Base-by-base conservation (phyloP, 2,113 vertebrate genomes). In the Dryoscopus gambensis region DNA sequence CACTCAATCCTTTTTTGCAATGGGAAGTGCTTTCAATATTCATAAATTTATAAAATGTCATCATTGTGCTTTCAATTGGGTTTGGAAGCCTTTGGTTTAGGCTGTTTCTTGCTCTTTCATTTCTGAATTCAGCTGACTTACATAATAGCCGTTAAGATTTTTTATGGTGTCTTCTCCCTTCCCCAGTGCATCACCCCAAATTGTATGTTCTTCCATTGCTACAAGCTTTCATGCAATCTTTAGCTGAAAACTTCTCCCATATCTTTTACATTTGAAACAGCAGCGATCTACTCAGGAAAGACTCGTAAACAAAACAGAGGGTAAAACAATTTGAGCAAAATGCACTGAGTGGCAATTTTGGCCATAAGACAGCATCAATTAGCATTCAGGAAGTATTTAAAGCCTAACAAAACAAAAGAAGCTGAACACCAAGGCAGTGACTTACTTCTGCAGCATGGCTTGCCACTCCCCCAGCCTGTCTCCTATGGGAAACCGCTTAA, bases 401-500 rank as follows among this genome's bases (percentile, higher is more conserved):
- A 83, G 50, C 15, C n/a, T 57, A 57, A 15, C 7, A 70, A 73
- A 42, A 71, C 0, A 2, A 23, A 84, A 88, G 76, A n/a, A 81
- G 88, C 55, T 57, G 16, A 44, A 50, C 24, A 88, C 4, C 50
- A 63, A 55, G 69, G 52, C 40, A 71, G 78, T 16, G 87, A 97
- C 99, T 98, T 98, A 99, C 99, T 99, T 99, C 98, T 99, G 99
- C 94, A 99, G 98, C 97, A 99, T 99, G 22, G 99, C 98, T 97
- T 99, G 99, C 99, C 99, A 99, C 98, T 99, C 99, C 65, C 99
- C 99, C 86, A 99, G 98, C 91, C 98, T 98, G 98, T 99, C 99
- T 96, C 99, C 99, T 31, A 99, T 99, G 93, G 99, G 99, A 95
- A 99, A 99, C 84, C 99, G 98, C 46, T 99, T 98, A 75, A 99